Percentiles rank a stretch among this genome's conserved stretches.
phyloP scores from a whole-genome alignment of 1,140 invertebrate genomes.

The Caenorhabditis tropicalis region DNA sequence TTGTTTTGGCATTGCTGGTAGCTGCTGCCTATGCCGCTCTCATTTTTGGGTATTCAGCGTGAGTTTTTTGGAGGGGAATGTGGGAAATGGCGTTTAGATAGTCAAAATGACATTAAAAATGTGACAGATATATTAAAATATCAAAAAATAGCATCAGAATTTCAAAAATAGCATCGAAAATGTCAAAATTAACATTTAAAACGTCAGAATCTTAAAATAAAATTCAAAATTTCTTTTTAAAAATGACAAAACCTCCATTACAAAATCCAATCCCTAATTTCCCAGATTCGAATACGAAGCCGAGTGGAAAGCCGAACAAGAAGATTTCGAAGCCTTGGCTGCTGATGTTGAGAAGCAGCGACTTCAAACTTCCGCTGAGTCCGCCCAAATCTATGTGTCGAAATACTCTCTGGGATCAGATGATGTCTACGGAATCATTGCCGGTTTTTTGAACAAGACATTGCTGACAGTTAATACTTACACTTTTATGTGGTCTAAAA shows the following conservation, averaged over 20 bases:
- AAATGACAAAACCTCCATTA: no score
- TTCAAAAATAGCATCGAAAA: no score
- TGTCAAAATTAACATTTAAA: no score
- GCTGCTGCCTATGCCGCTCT: not conserved
- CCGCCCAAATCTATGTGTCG: not conserved
- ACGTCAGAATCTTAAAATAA: no score
- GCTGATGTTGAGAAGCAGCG: conserved; percentile 5
- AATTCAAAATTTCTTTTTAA: no score
- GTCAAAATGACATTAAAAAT: no score
- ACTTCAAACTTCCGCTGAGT: not conserved
- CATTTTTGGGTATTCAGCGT: not conserved
- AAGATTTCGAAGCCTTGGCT: not conserved
- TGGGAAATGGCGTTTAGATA: not conserved
- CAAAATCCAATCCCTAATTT: not conserved
- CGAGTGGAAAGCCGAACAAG: conserved; percentile 9
- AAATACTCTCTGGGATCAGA: not conserved
- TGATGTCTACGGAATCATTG: conserved; percentile 40
- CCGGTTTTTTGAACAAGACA: conserved; percentile 22
- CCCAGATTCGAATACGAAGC: conserved; percentile 9
- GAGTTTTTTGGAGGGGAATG: not conserved
- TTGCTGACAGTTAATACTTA: not conserved
- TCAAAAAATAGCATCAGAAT: no score
- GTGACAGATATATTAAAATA: no score
- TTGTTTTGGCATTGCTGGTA: not conserved
- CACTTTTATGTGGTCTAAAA: not conserved